Percentiles rank a stretch among this genome's conserved stretches.
Evolutionary conservation across 35 echinoderm and acorn worm genomes (phyloP).

Genomic region (Strongylocentrotus purpuratus): DNA sequence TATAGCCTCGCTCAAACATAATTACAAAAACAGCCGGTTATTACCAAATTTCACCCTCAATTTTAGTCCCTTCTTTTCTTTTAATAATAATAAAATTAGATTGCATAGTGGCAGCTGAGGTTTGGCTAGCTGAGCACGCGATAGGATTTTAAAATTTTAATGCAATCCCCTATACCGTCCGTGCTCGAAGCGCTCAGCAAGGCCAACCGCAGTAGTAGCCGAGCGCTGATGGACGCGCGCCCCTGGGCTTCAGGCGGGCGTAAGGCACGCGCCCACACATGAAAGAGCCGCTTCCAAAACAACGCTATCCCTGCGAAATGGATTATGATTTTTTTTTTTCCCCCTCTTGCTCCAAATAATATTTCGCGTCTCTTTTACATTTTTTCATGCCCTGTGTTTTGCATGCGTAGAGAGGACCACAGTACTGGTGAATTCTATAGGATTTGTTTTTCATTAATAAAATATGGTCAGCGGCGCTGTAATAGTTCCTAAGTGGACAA

Average conservation of each 20-base stretch:
- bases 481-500: neutral
- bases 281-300: slow-evolving; percentile 1
- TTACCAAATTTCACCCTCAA: neutral
- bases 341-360: neutral
- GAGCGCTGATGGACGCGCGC: slow-evolving; percentile 5
- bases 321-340: neutral
- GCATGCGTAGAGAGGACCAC: neutral
- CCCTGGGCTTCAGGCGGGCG: neutral
- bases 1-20: too few relatives aligned
- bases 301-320: neutral
- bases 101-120: neutral
- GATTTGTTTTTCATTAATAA: neutral
- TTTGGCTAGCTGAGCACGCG: neutral
- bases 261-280: neutral
- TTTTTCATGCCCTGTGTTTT: neutral
- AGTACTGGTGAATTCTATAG: neutral
- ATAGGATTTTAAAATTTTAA: slow-evolving; percentile 6
- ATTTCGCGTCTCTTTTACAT: neutral
- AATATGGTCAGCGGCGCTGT: neutral
- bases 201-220: neutral
- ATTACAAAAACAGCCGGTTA: neutral
- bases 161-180: neutral
- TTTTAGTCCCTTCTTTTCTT: neutral
- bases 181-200: neutral
- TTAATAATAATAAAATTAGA: neutral